Conservation (phyloP, 2,113 vertebrate genomes). For the Pholis gunnellus region DNA sequence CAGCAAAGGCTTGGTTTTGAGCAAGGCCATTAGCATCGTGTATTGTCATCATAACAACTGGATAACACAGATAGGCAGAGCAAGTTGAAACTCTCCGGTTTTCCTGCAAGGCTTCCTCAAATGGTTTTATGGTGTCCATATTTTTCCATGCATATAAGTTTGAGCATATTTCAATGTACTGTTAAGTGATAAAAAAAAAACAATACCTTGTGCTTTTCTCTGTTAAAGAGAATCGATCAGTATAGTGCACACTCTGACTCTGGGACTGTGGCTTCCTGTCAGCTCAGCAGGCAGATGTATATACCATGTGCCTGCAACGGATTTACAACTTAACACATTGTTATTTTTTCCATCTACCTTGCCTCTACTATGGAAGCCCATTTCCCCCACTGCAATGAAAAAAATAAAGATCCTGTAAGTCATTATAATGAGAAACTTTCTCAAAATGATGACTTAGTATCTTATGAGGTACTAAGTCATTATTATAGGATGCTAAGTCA, state of each 20-base stretch:
- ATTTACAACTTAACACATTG: conserved; percentile 18
- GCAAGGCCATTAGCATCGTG: not conserved
- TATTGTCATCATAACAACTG: conserved; percentile 32
- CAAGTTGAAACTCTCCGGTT: not conserved
- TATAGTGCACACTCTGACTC: not conserved
- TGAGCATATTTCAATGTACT: not conserved
- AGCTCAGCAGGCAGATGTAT: conserved; percentile 10
- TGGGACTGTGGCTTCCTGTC: not conserved
- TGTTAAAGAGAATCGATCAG: not conserved
- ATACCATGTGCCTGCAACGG: not conserved
- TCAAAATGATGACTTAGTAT: too few relatives aligned
- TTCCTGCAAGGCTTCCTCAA: not conserved
- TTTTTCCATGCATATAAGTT: not conserved
- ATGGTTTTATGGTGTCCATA: not conserved
- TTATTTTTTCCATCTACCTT: not conserved
- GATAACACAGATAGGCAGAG: conserved; percentile 21
- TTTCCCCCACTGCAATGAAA: too few relatives aligned
- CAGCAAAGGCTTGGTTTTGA: conserved; percentile 31
- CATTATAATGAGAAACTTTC: too few relatives aligned
- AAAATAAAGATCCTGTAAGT: too few relatives aligned
- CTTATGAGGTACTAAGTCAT: too few relatives aligned
- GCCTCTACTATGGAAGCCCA: too few relatives aligned
- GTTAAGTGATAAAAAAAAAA: not conserved
- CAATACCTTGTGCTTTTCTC: not conserved
- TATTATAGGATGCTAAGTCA: too few relatives aligned